Conservation (phyloP, 2,797 vertebrate genomes). For the Brachyalestes nurse region DNA sequence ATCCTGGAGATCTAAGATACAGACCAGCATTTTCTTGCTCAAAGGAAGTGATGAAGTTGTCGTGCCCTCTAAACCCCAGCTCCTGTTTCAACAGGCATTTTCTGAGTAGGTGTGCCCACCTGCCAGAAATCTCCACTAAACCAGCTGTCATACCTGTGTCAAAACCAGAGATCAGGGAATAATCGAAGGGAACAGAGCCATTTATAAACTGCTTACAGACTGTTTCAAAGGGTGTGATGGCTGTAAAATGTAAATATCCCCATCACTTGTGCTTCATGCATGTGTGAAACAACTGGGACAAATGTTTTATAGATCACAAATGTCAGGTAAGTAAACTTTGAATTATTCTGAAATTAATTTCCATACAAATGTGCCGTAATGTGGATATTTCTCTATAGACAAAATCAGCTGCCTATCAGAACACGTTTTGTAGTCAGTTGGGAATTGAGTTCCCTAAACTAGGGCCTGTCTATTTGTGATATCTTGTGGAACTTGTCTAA, state of each 20-base stretch:
- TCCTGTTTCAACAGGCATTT: conserved; percentile 77
- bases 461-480: conserved; percentile 82
- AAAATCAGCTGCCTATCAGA: conserved; percentile 78
- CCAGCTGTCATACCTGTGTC: conserved; percentile 85
- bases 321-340: conserved; percentile 84
- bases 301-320: conserved; percentile 84
- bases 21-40: conserved; percentile 56
- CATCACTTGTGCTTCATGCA: conserved; percentile 83
- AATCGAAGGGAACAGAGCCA: conserved; percentile 88
- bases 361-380: conserved; percentile 82
- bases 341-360: conserved; percentile 80
- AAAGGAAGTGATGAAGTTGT: conserved; percentile 63
- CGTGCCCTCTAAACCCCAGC: conserved; percentile 64
- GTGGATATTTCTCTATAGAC: conserved; percentile 78
- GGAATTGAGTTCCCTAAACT: conserved; percentile 72
- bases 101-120: conserved; percentile 77
- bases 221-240: conserved; percentile 85
- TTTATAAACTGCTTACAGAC: conserved; percentile 87
- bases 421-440: conserved; percentile 76
- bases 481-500: conserved; percentile 82
- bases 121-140: conserved; percentile 79
- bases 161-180: conserved; percentile 87
- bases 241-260: conserved; percentile 84
- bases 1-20: conserved; percentile 51
- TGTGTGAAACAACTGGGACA: conserved; percentile 83